A percentile compares a stretch with the other conserved stretches of the same genome.
phyloP scores from a whole-genome alignment of 2,113 vertebrate genomes.

The Hippopotamus amphibius region DNA sequence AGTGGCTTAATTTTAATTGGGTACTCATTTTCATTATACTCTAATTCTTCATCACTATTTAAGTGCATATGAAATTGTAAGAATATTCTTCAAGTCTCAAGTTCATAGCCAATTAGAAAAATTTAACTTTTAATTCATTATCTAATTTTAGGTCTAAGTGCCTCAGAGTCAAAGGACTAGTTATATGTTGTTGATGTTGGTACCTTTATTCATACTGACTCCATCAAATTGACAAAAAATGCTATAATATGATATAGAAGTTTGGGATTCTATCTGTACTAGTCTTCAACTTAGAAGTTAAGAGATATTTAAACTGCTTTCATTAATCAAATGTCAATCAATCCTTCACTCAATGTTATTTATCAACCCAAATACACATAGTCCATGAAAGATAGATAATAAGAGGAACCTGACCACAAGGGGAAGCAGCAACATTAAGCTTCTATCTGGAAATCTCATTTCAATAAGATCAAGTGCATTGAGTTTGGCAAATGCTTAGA shows the following conservation, averaged over 20 bases:
- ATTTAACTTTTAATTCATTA: neutral
- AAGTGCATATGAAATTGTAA: neutral
- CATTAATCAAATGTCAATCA: neutral
- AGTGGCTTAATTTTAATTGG: slow-evolving; percentile 35
- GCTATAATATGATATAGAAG: neutral
- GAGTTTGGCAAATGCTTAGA: neutral
- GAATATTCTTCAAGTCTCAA: slow-evolving; percentile 34
- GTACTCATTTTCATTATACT: slow-evolving; percentile 2
- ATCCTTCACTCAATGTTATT: neutral
- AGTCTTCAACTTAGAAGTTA: neutral
- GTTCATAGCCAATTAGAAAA: slow-evolving; percentile 1
- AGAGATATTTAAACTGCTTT: slow-evolving; percentile 4
- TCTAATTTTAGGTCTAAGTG: neutral
- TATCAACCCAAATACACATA: neutral
- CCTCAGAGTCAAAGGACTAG: neutral
- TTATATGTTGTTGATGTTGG: neutral
- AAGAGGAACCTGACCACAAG: neutral
- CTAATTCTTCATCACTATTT: slow-evolving; percentile 17
- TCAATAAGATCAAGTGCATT: neutral
- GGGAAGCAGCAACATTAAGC: neutral
- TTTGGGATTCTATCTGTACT: neutral
- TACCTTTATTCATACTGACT: neutral
- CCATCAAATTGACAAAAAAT: neutral
- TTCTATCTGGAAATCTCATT: neutral
- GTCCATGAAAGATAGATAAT: neutral